Evolutionary conservation across 2,113 vertebrate species (phyloP).

Genomic region (Sylvia atricapilla): DNA sequence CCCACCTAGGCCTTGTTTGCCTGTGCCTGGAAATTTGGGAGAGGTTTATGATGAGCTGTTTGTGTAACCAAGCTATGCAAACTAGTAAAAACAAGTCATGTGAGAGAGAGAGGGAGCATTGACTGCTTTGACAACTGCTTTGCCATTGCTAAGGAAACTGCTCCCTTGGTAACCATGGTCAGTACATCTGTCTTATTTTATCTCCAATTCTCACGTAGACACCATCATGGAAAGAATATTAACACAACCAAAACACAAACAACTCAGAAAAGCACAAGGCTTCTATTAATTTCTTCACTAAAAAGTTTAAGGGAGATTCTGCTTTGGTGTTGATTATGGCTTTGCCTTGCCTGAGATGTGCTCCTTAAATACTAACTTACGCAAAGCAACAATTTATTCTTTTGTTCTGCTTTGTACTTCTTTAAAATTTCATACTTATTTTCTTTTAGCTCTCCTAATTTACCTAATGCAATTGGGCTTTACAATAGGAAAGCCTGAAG

Average conservation of each 20-base stretch:
- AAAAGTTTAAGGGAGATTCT: conserved; percentile 34
- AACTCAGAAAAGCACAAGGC: conserved; percentile 18
- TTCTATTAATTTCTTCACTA: conserved; percentile 42
- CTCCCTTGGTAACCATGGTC: conserved; percentile 81
- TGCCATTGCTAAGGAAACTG: conserved; percentile 79
- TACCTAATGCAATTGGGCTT: conserved; percentile 27
- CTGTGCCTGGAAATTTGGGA: not conserved
- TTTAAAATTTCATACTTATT: conserved; percentile 32
- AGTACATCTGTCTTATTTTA: conserved; percentile 79
- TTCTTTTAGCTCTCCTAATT: conserved; percentile 33
- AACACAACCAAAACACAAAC: conserved; percentile 52
- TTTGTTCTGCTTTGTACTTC: not conserved
- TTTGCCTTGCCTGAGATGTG: not conserved
- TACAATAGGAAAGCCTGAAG: conserved; percentile 3
- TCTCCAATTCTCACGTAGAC: conserved; percentile 67
- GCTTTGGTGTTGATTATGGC: conserved; percentile 24
- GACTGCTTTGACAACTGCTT: conserved; percentile 73
- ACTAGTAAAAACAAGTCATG: conserved; percentile 65
- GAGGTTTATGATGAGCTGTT: conserved; percentile 50
- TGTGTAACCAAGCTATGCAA: conserved; percentile 59
- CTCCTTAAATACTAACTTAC: conserved; percentile 36
- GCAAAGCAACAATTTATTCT: conserved; percentile 30
- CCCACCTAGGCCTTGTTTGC: conserved; percentile 25
- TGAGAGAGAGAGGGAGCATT: conserved; percentile 55
- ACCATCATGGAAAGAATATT: conserved; percentile 66